phyloP scores from a whole-genome alignment of 2,113 vertebrate species.

The Strix uralensis region DNA sequence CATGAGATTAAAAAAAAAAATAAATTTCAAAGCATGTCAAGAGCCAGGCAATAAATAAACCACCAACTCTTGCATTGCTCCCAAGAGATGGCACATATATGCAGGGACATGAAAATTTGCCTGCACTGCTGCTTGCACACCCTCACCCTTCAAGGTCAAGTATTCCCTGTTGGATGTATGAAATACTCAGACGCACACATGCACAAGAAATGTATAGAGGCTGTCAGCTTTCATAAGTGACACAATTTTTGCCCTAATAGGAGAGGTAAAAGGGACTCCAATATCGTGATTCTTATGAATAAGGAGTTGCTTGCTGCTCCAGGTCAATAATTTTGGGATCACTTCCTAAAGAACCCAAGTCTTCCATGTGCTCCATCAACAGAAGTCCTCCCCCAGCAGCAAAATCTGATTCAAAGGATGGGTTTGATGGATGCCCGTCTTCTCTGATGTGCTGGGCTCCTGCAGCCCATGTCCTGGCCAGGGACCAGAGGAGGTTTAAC shows the following conservation, averaged over 20 bases:
- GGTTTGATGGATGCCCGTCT: background rate
- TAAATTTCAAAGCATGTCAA: background rate
- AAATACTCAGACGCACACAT: background rate
- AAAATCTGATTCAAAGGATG: background rate
- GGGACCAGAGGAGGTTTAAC: background rate
- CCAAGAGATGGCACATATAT: fast-evolving
- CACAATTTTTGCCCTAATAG: background rate
- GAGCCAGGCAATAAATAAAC: background rate
- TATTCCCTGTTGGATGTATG: background rate
- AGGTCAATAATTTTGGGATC: background rate
- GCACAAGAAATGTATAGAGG: background rate
- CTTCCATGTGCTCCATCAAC: background rate
- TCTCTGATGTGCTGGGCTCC: background rate
- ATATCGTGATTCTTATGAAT: background rate
- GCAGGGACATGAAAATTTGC: background rate
- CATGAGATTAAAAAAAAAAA: background rate
- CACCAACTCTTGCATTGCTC: background rate
- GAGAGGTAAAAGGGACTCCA: background rate
- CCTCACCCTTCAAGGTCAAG: background rate
- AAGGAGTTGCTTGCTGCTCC: background rate
- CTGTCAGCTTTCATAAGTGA: background rate
- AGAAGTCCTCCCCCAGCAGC: fast-evolving
- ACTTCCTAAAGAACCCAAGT: background rate
- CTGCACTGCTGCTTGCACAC: background rate
- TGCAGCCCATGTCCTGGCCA: background rate